These are phyloP conservation scores for Melangyna quadrimaculata DNA, from an alignment of 2,888 invertebrate species.

Conservation along the genomic window DNA sequence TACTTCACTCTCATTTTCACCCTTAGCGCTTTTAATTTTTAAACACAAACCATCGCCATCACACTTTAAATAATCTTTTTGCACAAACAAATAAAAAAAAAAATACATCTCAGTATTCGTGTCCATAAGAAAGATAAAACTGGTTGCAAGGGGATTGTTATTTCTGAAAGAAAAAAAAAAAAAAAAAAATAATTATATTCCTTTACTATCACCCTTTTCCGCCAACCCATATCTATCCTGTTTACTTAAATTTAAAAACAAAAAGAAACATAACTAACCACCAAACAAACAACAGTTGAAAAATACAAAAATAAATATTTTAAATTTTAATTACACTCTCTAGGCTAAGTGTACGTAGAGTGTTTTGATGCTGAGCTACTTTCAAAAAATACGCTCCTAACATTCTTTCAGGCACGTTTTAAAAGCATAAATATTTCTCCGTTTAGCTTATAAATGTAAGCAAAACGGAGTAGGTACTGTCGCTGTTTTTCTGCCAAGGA, in stretches of 20 bases:
- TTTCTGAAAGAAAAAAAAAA: background rate
- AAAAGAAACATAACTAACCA: background rate
- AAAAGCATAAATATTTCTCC: background rate
- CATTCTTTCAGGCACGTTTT: conserved; percentile 32
- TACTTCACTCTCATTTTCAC: background rate
- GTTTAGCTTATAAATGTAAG: background rate
- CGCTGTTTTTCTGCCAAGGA: background rate
- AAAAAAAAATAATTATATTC: conserved; percentile 34
- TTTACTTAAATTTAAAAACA: background rate
- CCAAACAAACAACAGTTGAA: background rate
- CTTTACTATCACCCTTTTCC: conserved; percentile 20
- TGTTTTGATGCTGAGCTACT: background rate
- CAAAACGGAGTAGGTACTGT: background rate
- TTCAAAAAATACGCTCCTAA: background rate
- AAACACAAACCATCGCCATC: conserved; percentile 22
- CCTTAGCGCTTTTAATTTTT: conserved; percentile 37
- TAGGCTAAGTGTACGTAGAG: background rate
- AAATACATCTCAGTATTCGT: background rate
- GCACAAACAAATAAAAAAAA: background rate
- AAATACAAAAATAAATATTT: conserved; percentile 23
- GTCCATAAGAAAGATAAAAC: background rate
- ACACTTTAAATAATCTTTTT: conserved; percentile 28
- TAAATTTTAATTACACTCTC: conserved; percentile 62
- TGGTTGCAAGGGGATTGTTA: background rate
- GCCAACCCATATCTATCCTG: background rate